Evolutionary conservation across 2,888 invertebrate species (phyloP).

Genomic region (Mythimna albipuncta): DNA sequence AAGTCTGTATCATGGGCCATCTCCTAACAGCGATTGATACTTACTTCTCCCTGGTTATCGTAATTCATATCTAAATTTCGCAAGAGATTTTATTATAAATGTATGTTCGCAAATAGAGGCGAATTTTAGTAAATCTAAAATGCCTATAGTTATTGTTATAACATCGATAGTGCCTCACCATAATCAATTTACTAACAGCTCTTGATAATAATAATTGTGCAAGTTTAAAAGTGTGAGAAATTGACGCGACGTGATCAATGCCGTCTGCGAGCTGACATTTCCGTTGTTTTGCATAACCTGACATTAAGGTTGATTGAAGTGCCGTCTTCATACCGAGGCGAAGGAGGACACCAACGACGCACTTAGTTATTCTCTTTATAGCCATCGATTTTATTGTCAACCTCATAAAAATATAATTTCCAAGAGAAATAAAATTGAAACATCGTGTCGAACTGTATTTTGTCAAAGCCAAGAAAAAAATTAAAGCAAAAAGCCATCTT

Average conservation of each 20-base stretch:
- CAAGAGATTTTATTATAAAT: neutral
- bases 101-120: neutral
- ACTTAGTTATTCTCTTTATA: conserved; percentile 48
- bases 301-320: conserved; percentile 79
- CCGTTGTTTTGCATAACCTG: conserved; percentile 81
- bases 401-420: conserved; percentile 56
- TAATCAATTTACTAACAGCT: conserved; percentile 46
- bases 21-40: neutral
- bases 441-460: conserved; percentile 43
- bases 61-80: neutral
- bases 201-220: conserved; percentile 61
- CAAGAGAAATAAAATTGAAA: conserved; percentile 38
- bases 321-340: conserved; percentile 64
- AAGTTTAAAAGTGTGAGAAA: conserved; percentile 65
- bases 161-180: conserved; percentile 1
- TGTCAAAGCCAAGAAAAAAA: conserved; percentile 39
- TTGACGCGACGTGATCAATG: conserved; percentile 69
- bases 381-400: conserved; percentile 45
- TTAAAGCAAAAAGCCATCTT: conserved; percentile 45
- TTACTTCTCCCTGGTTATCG: neutral
- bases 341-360: conserved; percentile 64
- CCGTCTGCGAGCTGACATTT: conserved; percentile 74
- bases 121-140: neutral
- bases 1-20: no score
- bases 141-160: no score